Evolutionary conservation across 2,113 vertebrate species (phyloP).

Genomic region (Carlito syrichta): DNA sequence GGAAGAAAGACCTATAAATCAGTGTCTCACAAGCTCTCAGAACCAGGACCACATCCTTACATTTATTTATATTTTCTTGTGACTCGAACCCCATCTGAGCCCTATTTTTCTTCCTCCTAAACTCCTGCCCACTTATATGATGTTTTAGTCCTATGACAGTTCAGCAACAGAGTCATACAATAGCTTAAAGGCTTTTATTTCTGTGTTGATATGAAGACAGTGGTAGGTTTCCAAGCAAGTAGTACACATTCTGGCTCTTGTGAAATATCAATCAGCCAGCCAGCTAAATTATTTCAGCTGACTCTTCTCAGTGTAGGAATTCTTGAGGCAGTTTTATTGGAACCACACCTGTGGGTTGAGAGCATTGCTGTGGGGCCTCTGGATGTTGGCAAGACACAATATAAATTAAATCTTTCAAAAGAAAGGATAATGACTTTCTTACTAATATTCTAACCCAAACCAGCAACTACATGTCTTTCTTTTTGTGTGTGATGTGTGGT

Average conservation of each 20-base stretch:
- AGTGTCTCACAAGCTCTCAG: not conserved
- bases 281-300: not conserved
- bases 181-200: not conserved
- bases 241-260: not conserved
- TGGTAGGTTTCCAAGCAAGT: not conserved
- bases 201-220: not conserved
- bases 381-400: not conserved
- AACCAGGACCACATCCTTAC: not conserved
- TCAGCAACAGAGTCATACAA: not conserved
- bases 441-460: not conserved
- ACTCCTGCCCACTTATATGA: not conserved
- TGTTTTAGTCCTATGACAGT: not conserved
- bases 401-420: not conserved
- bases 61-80: not conserved
- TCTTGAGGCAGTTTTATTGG: not conserved
- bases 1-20: accelerated
- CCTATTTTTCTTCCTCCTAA: not conserved
- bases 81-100: not conserved
- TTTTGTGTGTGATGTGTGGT: not conserved
- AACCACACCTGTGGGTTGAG: not conserved
- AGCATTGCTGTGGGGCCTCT: not conserved
- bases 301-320: not conserved
- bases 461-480: not conserved
- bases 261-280: not conserved
- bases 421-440: not conserved